These are phyloP conservation scores for Aricia agestis DNA, from an alignment of 1,140 invertebrate genomes.

Conservation along the genomic window DNA sequence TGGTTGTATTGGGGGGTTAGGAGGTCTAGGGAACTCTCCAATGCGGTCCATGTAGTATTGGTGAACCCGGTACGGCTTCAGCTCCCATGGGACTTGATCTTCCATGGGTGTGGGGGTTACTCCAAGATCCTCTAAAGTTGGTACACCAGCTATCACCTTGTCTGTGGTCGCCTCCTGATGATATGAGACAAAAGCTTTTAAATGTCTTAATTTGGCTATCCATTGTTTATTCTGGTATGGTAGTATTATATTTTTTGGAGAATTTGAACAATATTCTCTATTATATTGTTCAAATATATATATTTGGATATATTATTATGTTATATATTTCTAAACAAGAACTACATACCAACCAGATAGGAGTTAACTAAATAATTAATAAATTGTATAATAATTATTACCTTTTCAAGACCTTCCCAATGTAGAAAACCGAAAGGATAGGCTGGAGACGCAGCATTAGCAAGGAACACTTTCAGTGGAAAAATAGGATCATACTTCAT, in stretches of 20 bases:
- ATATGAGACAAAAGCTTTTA: no score
- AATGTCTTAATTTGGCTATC: no score
- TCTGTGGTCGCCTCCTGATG: slow-evolving; percentile 86
- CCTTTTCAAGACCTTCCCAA: slow-evolving; percentile 88
- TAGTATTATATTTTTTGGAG: no score
- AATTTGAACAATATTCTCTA: no score
- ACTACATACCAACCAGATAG: no score
- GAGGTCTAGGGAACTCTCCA: slow-evolving; percentile 84
- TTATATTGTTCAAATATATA: no score
- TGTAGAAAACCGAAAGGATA: slow-evolving; percentile 82
- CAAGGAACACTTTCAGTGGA: slow-evolving; percentile 80
- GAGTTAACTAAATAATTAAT: no score
- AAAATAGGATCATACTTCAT: slow-evolving; percentile 83
- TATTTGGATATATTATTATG: no score
- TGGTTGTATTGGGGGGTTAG: slow-evolving; percentile 74
- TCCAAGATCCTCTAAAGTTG: slow-evolving; percentile 92
- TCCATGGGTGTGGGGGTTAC: slow-evolving; percentile 86
- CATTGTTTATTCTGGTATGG: no score
- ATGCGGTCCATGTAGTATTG: slow-evolving; percentile 84
- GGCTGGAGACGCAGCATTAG: slow-evolving; percentile 77
- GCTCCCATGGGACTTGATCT: slow-evolving; percentile 85
- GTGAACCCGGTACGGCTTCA: slow-evolving; percentile 80
- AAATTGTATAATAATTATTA: slow-evolving; percentile 70
- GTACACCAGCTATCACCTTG: slow-evolving; percentile 78
- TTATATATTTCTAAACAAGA: no score